Base-by-base conservation (phyloP, 2,888 invertebrate species). In the Agrilus cyanescens region DNA sequence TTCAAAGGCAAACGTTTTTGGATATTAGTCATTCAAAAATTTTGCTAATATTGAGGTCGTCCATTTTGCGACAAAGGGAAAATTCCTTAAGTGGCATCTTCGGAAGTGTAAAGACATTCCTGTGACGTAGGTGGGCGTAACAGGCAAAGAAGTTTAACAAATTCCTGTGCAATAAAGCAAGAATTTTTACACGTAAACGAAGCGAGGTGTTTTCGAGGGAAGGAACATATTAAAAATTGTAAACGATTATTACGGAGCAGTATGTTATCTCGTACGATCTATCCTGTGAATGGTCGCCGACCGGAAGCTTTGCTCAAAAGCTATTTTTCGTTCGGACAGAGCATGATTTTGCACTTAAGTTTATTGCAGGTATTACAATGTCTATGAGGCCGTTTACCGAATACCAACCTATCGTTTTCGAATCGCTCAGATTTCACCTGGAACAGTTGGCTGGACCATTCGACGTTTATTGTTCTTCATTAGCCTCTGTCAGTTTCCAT, bases 261-360 rank as follows among this genome's bases (percentile, higher is more conserved):
- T 32, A 39, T 35, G 42, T 39, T 38, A 48, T 48, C 48, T 48
- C 37, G 34, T 33, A 41, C 25, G 54, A 56, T 43, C 46, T 45
- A 44, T 42, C 44, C 46, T 45, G 45, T 49, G 46, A 49, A 49
- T 46, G 48, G 46, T 46, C 38, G 40, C 48, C 48, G 56, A 56
- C 60, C 60, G 60, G 60, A 60, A 59, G 56, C 57, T 51, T 35
- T 46, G 50, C 49, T 48, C 50, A 52, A 53, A 57, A 54, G 54
- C 55, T 53, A 54, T 57, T 53, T 56, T 53, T 54, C 44, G 49
- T 50, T 49, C 41, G 56, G 53, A 49, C 47, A 46, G 53, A 62
- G 63, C 64, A 64, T 61, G 64, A 63, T 60, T 64, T 62, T 64
- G 64, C 64, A 64, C 64, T 64, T 62, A 64, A 62, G 47, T 62